Evolutionary conservation across 2,888 invertebrate genomes (phyloP), one percentile per base, ranked within the genome.

Genomic region (Agrotis segetum): DNA sequence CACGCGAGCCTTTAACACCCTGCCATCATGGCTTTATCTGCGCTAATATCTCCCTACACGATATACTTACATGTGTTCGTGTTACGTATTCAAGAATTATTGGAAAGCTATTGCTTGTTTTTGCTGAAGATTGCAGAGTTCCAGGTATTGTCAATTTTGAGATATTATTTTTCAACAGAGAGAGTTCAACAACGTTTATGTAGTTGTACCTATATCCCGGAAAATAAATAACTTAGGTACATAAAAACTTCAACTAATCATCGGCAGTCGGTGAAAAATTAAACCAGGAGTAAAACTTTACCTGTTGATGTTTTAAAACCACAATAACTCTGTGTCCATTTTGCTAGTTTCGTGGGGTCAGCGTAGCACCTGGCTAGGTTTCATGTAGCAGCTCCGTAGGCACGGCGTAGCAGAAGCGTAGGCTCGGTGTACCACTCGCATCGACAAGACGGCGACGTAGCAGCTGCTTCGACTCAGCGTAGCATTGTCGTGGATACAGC

Each of bases 1-100:
- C 95, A 95, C 95, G 95, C 95, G 85, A 95, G 77, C 87, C 83
- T 85, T 82, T 81, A 71, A 80, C 88, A 88, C 88, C 90, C 88
- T 84, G 82, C 82, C 83, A 84, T 90, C 87, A 85, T 87, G 77
- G 83, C 83, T 87, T 92, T 94, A 94, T 94, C 93, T 89, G 83
- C 81, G 80, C 84, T 87, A 88, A 92, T 91, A 92, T 92, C 91
- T 80, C 88, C 81, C 81, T 77, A 81, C 78, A 69, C 81, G 79
- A 49, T 82, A 66, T 19, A 3, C n/a, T 21, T 24, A 76, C 68
- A 74, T 69, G 65, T 74, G 80, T 77, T 79, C 77, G 76, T 62
- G 61, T 65, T 66, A 73, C 52, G 47, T 56, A 34, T 66, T 52
- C 29, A 65, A 58, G 53, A 63, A 62, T 56, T 53, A 81, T 74